A percentile compares a stretch with the other conserved stretches of the same genome.
Evolutionary conservation across 2,797 vertebrate species (phyloP).

Genomic region (Macropodus opercularis): DNA sequence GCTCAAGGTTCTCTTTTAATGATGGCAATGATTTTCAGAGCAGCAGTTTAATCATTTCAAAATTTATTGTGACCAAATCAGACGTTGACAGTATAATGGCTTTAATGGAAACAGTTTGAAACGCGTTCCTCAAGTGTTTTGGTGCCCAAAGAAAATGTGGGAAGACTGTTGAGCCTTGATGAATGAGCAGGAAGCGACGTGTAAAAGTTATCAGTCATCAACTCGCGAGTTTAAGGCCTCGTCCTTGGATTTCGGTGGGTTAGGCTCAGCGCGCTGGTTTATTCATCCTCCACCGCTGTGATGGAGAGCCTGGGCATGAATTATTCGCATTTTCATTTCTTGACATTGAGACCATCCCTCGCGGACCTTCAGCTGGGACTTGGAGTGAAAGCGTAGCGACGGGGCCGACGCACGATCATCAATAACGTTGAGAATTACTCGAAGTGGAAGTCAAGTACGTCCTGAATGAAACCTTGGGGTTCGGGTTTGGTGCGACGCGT

Average conservation of each 20-base stretch:
- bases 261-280: slow-evolving; percentile 33
- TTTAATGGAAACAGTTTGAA: too few relatives aligned
- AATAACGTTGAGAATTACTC: slow-evolving; percentile 53
- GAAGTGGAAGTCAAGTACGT: slow-evolving; percentile 56
- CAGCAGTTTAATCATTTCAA: too few relatives aligned
- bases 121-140: too few relatives aligned
- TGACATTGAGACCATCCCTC: slow-evolving; percentile 63
- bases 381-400: slow-evolving; percentile 28
- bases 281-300: slow-evolving; percentile 44
- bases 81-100: too few relatives aligned
- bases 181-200: neutral
- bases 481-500: neutral
- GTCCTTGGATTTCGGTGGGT: slow-evolving; percentile 49
- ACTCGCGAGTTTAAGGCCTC: slow-evolving; percentile 7
- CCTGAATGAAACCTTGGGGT: slow-evolving; percentile 21
- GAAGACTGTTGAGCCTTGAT: too few relatives aligned
- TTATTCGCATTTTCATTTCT: slow-evolving; percentile 66
- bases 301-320: slow-evolving; percentile 54
- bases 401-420: slow-evolving; percentile 39
- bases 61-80: too few relatives aligned
- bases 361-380: slow-evolving; percentile 50
- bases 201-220: slow-evolving; percentile 11
- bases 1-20: too few relatives aligned
- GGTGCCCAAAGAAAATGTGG: too few relatives aligned
- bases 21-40: too few relatives aligned